A percentile compares a stretch with the other conserved stretches of the same genome.
These are phyloP conservation scores for Ligdia adustata DNA, from an alignment of 2,888 invertebrate genomes.

Conservation along the genomic window DNA sequence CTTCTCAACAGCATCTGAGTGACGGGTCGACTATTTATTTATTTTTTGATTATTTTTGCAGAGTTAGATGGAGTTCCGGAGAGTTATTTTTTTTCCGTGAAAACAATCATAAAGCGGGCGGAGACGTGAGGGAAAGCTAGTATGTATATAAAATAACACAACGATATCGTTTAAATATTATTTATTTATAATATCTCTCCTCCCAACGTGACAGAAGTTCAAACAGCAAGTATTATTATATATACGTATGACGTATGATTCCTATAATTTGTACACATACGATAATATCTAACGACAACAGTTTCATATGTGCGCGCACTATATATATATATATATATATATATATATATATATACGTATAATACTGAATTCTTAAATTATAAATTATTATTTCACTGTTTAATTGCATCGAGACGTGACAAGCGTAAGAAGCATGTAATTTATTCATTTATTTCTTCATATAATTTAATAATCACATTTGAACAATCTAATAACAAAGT, in stretches of 20 bases:
- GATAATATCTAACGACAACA: conserved; percentile 33
- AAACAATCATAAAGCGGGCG: too few relatives aligned
- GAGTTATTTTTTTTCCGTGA: too few relatives aligned
- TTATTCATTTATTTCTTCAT: conserved; percentile 35
- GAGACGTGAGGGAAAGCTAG: too few relatives aligned
- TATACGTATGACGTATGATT: conserved; percentile 51
- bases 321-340: too few relatives aligned
- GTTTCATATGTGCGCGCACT: conserved; percentile 27
- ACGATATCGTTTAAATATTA: conserved; percentile 64
- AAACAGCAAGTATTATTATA: conserved; percentile 68
- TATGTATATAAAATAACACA: conserved; percentile 47
- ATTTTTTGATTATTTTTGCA: too few relatives aligned
- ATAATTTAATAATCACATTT: conserved; percentile 41
- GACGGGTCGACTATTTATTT: too few relatives aligned
- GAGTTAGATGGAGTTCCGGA: too few relatives aligned
- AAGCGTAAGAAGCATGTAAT: conserved; percentile 49
- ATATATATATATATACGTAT: too few relatives aligned
- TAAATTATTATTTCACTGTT: conserved; percentile 41
- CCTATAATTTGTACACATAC: conserved; percentile 53
- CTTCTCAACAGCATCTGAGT: too few relatives aligned
- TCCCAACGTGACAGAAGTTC: conserved; percentile 66
- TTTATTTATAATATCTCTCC: conserved; percentile 70
- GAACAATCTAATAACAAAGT: conserved; percentile 61
- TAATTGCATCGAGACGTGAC: conserved; percentile 40
- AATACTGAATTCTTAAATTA: conserved; percentile 59